Evolutionary conservation across 1,140 invertebrate genomes (phyloP).

Genomic region (Lepidostoma basale): DNA sequence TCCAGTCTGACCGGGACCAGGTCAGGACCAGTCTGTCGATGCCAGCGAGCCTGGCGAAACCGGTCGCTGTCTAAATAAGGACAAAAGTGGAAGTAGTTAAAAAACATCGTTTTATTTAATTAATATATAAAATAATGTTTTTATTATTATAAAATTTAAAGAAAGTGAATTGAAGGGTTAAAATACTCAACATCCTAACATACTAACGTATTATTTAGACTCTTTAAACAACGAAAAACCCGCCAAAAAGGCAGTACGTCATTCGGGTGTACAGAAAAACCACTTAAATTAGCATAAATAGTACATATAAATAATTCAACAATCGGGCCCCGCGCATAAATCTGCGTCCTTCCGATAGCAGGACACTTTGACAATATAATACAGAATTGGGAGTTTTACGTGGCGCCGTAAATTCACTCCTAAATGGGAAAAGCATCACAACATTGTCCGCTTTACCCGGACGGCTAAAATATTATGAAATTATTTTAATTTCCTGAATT

Average conservation of each 20-base stretch:
- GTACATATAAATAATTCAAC: constrained; percentile 38
- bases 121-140: too few species aligned
- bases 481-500: constrained; percentile 10
- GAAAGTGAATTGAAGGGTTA: too few species aligned
- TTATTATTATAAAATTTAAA: too few species aligned
- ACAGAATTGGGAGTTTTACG: not conserved
- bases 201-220: not conserved
- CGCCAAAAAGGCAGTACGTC: not conserved
- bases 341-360: constrained; percentile 15
- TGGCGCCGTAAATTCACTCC: constrained; percentile 15
- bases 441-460: not conserved
- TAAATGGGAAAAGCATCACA: constrained; percentile 17
- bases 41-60: too few species aligned
- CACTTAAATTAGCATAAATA: constrained; percentile 37
- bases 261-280: not conserved
- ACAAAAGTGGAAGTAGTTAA: too few species aligned
- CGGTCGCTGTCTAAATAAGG: too few species aligned
- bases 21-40: too few species aligned
- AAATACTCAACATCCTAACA: not conserved
- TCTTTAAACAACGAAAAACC: not conserved
- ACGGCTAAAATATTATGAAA: constrained; percentile 8
- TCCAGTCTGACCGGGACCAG: too few species aligned
- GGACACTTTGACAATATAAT: constrained; percentile 22
- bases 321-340: constrained; percentile 30
- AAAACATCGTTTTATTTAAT: too few species aligned